Evolutionary conservation across 2,113 vertebrate species (phyloP).

Genomic region (Catharus minimus): DNA sequence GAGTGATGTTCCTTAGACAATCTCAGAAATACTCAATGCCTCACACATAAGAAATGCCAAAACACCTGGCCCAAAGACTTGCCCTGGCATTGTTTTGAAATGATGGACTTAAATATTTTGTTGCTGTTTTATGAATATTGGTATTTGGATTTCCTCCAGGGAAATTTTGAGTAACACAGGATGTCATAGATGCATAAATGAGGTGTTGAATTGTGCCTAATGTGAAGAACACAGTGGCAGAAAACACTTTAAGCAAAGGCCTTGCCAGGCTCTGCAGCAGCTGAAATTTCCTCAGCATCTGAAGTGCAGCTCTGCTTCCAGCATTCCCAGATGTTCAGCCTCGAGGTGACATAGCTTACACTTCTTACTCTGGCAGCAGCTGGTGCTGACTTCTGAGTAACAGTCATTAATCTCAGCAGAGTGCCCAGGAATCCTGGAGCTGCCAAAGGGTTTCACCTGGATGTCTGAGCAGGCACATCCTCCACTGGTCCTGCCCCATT

Average conservation of each 20-base stretch:
- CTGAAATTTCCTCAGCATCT: neutral
- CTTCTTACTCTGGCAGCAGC: neutral
- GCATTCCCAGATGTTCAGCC: neutral
- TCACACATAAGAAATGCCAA: accelerated
- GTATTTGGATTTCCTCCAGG: neutral
- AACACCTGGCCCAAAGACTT: neutral
- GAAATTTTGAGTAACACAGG: constrained; percentile 23
- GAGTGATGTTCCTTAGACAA: neutral
- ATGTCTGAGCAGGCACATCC: neutral
- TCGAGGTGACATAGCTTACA: neutral
- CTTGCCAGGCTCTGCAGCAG: neutral
- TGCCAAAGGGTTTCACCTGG: neutral
- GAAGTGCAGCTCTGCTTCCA: neutral
- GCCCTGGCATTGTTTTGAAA: neutral
- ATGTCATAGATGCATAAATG: neutral
- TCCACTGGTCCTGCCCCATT: accelerated
- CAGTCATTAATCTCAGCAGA: neutral
- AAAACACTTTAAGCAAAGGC: neutral
- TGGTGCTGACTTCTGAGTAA: neutral
- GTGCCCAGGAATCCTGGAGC: neutral
- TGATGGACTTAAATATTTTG: neutral
- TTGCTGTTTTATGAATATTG: neutral
- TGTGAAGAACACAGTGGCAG: neutral
- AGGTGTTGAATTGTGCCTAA: neutral
- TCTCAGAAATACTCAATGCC: neutral